A percentile compares a stretch with the other conserved stretches of the same genome.
Evolutionary conservation across 2,113 vertebrate species (phyloP).

Genomic region (Tachysurus fulvidraco): DNA sequence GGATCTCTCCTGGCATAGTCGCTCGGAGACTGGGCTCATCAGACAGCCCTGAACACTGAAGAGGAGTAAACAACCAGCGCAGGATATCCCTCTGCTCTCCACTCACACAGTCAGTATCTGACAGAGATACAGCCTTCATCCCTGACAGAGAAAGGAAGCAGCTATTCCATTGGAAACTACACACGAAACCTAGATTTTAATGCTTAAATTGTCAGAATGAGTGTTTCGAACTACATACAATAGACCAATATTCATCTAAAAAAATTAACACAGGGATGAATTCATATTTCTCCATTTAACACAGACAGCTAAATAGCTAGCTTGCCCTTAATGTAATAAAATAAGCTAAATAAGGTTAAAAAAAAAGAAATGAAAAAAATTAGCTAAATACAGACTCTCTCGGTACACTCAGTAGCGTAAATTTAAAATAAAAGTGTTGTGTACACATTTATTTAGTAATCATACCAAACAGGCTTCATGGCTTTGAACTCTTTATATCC

Average conservation of each 20-base stretch:
- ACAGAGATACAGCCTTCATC: background rate
- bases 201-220: background rate
- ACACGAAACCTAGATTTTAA: background rate
- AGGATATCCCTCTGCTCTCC: conserved; percentile 72
- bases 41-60: conserved; percentile 67
- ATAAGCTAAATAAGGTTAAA: too few species aligned
- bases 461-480: too few species aligned
- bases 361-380: too few species aligned
- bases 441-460: too few species aligned
- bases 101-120: conserved; percentile 68
- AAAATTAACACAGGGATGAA: background rate
- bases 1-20: conserved; percentile 63
- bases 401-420: too few species aligned
- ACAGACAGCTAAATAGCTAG: background rate
- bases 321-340: too few species aligned
- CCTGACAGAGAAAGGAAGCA: background rate
- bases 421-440: too few species aligned
- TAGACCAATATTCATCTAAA: background rate
- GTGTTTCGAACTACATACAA: background rate
- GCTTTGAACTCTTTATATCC: too few species aligned
- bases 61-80: conserved; percentile 81
- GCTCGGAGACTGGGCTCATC: conserved; percentile 70
- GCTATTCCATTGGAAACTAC: background rate
- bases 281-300: background rate
- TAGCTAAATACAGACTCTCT: too few species aligned